Base-by-base conservation (phyloP, 2,113 vertebrate genomes). In the Ciconia stormi region DNA sequence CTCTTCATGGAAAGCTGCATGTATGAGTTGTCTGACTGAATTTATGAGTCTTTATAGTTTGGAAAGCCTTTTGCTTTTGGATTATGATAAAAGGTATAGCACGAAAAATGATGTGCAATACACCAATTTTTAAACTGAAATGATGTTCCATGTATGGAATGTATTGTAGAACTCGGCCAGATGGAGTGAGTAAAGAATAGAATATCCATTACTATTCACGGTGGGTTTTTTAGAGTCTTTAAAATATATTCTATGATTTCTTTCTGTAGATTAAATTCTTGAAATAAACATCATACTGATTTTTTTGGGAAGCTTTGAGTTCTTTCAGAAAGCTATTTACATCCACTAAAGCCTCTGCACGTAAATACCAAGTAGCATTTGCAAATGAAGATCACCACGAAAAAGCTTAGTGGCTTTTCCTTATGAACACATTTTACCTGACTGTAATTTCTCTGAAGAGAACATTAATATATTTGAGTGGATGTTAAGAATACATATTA, bases 371-470 rank as follows among this genome's bases (percentile, higher is more conserved):
- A 59, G 72, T 84, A 91, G 55, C 53, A 85, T 92, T 89, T 97
- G 74, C 83, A 97, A 93, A 83, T 34, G 2, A 50, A 87, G 63
- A 94, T 94, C 71, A 74, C 71, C 53, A 90, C 17, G 53, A 93
- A 96, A 91, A 97, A 83, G 29, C 59, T 89, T 92, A 87, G 78
- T 71, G 71, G 44, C 20, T 96, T 93, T 78, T 78, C 59, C 27
- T 94, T 78, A 56, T 86, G 94, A 93, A 91, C 78, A 89, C 46
- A 80, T 96, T 97, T 87, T 96, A 89, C 50, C 88, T 96, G 93
- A 97, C 65, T 93, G 47, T 84, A 81, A 58, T 67, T 89, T 91
- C 55, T 90, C 53, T 93, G 87, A 53, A 91, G 62, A 78, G 17
- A 27, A 19, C 36, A 82, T 88, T 89, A 47, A n/a, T 77, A 42